Percentiles rank a stretch among this genome's conserved stretches.
Evolutionary conservation across 2,797 vertebrate genomes (phyloP).

Genomic region (Pogonophryne albipinna): DNA sequence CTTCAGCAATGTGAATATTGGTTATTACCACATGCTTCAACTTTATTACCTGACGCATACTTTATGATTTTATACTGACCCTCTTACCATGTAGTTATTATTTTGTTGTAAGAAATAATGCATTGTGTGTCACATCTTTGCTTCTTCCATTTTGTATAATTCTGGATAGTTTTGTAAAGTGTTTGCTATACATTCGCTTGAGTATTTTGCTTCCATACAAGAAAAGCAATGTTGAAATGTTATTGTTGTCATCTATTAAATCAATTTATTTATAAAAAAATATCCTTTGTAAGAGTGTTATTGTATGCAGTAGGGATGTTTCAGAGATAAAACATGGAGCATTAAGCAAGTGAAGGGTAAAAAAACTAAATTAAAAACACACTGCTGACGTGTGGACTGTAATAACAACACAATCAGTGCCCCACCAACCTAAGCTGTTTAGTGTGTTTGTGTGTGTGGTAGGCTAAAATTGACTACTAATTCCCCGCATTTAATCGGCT

Average conservation of each 20-base stretch:
- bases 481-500: constrained; percentile 89
- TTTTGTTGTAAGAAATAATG: constrained; percentile 77
- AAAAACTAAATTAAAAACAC: constrained; percentile 62
- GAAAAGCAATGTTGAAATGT: constrained; percentile 82
- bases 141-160: constrained; percentile 83
- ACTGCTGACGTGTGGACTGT: constrained; percentile 79
- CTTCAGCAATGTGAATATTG: constrained; percentile 80
- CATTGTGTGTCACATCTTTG: constrained; percentile 73
- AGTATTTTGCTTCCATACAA: constrained; percentile 83
- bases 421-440: constrained; percentile 80
- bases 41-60: constrained; percentile 71
- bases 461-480: constrained; percentile 89
- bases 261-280: constrained; percentile 85
- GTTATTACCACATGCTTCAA: constrained; percentile 77
- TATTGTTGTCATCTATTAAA: constrained; percentile 86
- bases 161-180: constrained; percentile 84
- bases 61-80: constrained; percentile 80
- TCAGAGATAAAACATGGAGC: constrained; percentile 19
- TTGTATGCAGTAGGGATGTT: constrained; percentile 40
- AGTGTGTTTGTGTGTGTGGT: constrained; percentile 82
- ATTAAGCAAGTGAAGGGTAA: constrained; percentile 29
- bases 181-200: constrained; percentile 79
- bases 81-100: constrained; percentile 75
- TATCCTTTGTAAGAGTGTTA: constrained; percentile 35
- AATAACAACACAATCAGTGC: constrained; percentile 80